These are phyloP conservation scores for Calidris pugnax DNA, from an alignment of 2,113 vertebrate species.

Conservation along the genomic window DNA sequence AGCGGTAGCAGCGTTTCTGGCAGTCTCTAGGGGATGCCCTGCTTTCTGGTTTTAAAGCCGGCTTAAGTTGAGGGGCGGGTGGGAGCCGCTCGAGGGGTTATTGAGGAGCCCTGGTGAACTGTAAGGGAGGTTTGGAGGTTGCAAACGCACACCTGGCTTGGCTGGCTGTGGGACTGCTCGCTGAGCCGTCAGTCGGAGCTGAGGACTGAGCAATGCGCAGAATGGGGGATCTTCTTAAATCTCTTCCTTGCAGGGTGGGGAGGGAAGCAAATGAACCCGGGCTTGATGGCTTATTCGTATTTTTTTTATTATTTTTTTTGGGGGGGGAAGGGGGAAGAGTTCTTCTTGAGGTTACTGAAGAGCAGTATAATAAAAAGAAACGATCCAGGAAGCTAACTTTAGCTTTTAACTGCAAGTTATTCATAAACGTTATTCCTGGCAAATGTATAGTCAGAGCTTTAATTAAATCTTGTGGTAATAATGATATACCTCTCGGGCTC, in stretches of 20 bases:
- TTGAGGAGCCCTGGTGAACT: background rate
- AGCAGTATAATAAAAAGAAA: background rate
- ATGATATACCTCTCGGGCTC: background rate
- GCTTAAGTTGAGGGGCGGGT: background rate
- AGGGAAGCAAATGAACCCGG: background rate
- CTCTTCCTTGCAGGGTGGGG: background rate
- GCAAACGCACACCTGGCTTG: background rate
- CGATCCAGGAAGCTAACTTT: background rate
- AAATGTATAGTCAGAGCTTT: background rate
- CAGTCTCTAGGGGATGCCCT: background rate
- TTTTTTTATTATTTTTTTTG: background rate
- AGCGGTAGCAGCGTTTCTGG: background rate
- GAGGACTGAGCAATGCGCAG: background rate
- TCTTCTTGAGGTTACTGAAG: background rate
- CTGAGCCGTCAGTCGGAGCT: background rate
- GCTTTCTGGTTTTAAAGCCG: background rate
- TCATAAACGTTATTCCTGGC: background rate
- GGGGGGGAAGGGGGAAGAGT: background rate
- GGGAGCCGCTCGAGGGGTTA: background rate
- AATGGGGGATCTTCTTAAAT: background rate
- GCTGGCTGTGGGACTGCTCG: background rate
- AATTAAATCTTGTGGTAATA: constrained; percentile 35
- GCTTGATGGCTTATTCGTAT: background rate
- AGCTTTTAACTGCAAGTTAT: constrained; percentile 14
- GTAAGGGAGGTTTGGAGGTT: background rate